Evolutionary conservation across 2,888 invertebrate genomes (phyloP).

Genomic region (Agrochola litura): DNA sequence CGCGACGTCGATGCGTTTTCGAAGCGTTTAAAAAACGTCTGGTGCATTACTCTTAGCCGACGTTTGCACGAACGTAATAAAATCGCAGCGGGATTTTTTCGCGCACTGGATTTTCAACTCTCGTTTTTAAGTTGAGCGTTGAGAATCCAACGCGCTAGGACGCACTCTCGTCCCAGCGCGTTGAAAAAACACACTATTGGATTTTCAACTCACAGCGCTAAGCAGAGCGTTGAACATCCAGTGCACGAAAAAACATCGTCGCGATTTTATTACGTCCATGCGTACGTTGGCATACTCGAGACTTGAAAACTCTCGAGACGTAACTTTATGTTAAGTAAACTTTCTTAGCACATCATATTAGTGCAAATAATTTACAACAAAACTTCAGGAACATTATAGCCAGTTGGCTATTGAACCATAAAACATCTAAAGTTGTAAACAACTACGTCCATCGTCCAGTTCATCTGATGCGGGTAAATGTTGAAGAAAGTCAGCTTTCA

Average conservation of each 20-base stretch:
- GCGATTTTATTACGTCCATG: too few species aligned
- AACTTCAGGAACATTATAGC: conserved; percentile 17
- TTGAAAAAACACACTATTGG: too few species aligned
- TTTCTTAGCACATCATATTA: not conserved
- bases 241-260: too few species aligned
- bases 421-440: conserved; percentile 46
- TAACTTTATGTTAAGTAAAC: not conserved
- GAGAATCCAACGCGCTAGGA: too few species aligned
- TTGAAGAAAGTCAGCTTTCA: conserved; percentile 69
- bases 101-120: too few species aligned
- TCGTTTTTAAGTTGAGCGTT: too few species aligned
- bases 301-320: not conserved
- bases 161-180: too few species aligned
- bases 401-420: conserved; percentile 26
- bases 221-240: too few species aligned
- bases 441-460: conserved; percentile 44
- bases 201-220: too few species aligned
- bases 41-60: too few species aligned
- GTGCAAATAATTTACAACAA: not conserved
- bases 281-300: not conserved
- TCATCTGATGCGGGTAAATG: conserved; percentile 64
- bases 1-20: not conserved
- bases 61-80: too few species aligned
- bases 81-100: too few species aligned
- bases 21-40: not conserved